Evolutionary conservation across 2,113 vertebrate genomes (phyloP), one percentile per base, ranked within the genome.

Genomic region (Dipodomys spectabilis): DNA sequence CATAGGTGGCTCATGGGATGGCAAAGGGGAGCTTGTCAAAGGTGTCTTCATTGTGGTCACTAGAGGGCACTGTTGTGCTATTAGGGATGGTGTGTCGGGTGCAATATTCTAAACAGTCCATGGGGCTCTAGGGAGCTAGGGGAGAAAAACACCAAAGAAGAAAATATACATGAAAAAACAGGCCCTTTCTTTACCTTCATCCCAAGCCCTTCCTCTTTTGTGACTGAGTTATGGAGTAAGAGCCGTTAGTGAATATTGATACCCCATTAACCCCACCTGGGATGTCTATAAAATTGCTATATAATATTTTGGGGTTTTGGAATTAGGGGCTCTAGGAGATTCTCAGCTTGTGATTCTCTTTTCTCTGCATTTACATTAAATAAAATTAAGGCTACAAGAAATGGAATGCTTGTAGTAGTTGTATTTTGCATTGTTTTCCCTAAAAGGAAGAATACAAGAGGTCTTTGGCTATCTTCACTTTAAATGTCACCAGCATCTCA

Each of bases 11-110:
- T 8, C 22, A 4, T 7, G 10, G 35, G 64, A 60, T 15, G 2
- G 10, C 57, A 68, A 85, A 2, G 13, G 16, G 23, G 30, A 91
- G n/a, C 32, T 60, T n/a, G 53, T 30, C 71, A 83, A 84, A 80
- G 20, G 6, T 60, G 60, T 95, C 7, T 65, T 60, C 5, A 30
- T 7, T 82, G 22, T 0, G 4, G 78, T 80, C 96, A 95, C 92
- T 94, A 96, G 94, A 89, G 93, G 94, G 96, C 5, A 45, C 74
- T 19, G 71, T 64, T 94, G 94, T 79, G 87, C 28, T 82, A 16
- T 91, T 81, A 83, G 65, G n/a, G 28, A 45, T 13, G 71, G 18
- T 74, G 28, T 72, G 28, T 20, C 86, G 22, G 78, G 32, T 57
- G 9, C 5, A 57, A 15, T 91, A 92, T 90, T 93, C 62, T 71